A percentile compares a stretch with the other conserved stretches of the same genome.
Conservation (phyloP, 2,888 invertebrate species). For the Nebria salina region DNA sequence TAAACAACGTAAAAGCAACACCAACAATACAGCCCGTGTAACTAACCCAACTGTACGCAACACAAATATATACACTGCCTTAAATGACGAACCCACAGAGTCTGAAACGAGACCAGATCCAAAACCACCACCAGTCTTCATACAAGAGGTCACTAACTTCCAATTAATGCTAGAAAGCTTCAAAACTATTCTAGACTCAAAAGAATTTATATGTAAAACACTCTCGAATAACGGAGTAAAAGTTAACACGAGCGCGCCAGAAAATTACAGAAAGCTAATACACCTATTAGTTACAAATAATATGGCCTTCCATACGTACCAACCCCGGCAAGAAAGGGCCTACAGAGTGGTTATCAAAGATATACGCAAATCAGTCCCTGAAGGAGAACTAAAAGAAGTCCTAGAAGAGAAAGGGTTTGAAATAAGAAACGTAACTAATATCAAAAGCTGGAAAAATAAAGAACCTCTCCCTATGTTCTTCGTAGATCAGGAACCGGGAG, state of each 20-base stretch:
- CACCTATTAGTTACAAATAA: not conserved
- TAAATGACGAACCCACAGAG: too few relatives aligned
- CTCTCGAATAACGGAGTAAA: not conserved
- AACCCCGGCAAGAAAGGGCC: too few relatives aligned
- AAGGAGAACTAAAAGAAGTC: conserved; percentile 19
- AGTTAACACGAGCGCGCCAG: not conserved
- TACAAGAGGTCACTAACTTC: too few relatives aligned
- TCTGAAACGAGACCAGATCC: too few relatives aligned
- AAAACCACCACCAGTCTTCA: too few relatives aligned
- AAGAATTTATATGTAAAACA: conserved; percentile 11
- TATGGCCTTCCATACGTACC: not conserved
- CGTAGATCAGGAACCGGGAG: conserved; percentile 39
- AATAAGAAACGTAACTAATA: conserved; percentile 22
- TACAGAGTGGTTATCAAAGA: too few relatives aligned
- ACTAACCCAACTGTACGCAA: too few relatives aligned
- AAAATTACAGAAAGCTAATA: not conserved
- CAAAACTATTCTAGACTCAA: not conserved
- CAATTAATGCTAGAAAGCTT: not conserved
- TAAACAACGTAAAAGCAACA: too few relatives aligned
- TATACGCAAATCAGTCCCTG: not conserved
- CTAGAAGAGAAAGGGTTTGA: conserved; percentile 14
- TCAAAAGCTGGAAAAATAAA: conserved; percentile 16
- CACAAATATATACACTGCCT: too few relatives aligned
- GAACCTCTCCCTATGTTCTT: conserved; percentile 28
- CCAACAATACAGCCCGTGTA: too few relatives aligned